Evolutionary conservation across 2,113 vertebrate genomes (phyloP).

Genomic region (Fulica atra): DNA sequence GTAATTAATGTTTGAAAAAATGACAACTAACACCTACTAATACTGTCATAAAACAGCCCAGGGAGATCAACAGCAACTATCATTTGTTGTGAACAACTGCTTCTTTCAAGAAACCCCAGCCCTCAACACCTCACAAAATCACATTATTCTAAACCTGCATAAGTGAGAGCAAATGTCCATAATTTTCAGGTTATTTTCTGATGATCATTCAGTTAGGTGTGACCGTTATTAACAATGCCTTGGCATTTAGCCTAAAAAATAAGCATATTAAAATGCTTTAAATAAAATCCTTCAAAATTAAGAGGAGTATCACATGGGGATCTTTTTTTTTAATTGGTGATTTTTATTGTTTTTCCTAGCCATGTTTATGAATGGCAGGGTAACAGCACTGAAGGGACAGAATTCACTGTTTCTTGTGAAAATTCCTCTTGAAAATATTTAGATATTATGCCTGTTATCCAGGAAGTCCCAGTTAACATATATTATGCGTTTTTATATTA

Average conservation of each 20-base stretch:
- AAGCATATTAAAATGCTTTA: not conserved
- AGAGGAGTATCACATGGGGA: not conserved
- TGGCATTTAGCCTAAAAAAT: not conserved
- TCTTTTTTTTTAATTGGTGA: not conserved
- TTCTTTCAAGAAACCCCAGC: not conserved
- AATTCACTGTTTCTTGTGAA: not conserved
- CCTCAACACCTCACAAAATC: not conserved
- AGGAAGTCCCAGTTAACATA: not conserved
- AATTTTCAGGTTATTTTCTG: not conserved
- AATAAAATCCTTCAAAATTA: conserved; percentile 3
- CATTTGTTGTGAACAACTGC: not conserved
- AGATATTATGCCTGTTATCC: not conserved
- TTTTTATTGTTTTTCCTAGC: not conserved
- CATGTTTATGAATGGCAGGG: not conserved
- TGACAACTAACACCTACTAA: not conserved
- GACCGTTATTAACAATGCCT: not conserved
- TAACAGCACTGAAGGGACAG: not conserved
- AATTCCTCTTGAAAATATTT: not conserved
- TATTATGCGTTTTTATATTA: not conserved
- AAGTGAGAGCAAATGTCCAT: not conserved
- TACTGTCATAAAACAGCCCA: not conserved
- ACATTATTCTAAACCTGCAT: not conserved
- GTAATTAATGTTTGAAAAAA: not conserved
- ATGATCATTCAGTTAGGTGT: not conserved
- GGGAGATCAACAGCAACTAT: fast-evolving